Evolutionary conservation across 2,797 vertebrate genomes (phyloP), one percentile per base, ranked within the genome.

Genomic region (Hafferia zeledoni): DNA sequence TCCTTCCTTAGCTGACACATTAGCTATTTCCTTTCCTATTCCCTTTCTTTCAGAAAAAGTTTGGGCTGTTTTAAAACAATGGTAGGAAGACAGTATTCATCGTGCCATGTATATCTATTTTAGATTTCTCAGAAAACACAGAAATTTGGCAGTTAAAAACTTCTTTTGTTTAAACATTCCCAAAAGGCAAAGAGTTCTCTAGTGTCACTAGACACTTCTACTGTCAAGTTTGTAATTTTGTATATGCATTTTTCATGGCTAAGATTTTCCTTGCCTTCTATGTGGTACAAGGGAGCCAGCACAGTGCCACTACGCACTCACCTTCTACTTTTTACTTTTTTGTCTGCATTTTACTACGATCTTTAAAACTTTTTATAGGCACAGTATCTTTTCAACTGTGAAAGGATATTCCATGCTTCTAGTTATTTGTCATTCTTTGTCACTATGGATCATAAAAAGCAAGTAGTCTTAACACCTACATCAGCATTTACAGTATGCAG

Each of bases 11-110:
- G 50, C 55, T 93, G 90, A 90, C 69, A 39, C 67, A 65, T 87
- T 79, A 82, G 78, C 61, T 72, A 11, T 93, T 93, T 92, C 69
- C 56, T 69, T 78, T 93, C 65, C n/a, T 35, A 16, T 83, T 89
- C 46, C 39, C 35, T 91, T 95, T 88, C 50, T 81, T 94, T 91
- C 86, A 63, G 80, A 86, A 86, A 68, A 64, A 53, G 28, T n/a
- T 65, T 63, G 60, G 43, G 30, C 74, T 77, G 18, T 56, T 89
- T 91, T 94, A 92, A 61, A 89, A 8, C 61, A 83, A 31, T 57
- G 27, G 27, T 78, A 78, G 82, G n/a, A 94, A 68, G 79, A 71
- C 71, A 52, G 43, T 47, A 78, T 33, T 16, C 24, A 75, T 88
- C 4, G 0, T 89, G 50, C 25, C 41, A 24, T 55, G 65, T 52